A percentile compares a stretch with the other conserved stretches of the same genome.
Evolutionary conservation across 2,113 vertebrate species (phyloP).

Genomic region (Galbula dea): DNA sequence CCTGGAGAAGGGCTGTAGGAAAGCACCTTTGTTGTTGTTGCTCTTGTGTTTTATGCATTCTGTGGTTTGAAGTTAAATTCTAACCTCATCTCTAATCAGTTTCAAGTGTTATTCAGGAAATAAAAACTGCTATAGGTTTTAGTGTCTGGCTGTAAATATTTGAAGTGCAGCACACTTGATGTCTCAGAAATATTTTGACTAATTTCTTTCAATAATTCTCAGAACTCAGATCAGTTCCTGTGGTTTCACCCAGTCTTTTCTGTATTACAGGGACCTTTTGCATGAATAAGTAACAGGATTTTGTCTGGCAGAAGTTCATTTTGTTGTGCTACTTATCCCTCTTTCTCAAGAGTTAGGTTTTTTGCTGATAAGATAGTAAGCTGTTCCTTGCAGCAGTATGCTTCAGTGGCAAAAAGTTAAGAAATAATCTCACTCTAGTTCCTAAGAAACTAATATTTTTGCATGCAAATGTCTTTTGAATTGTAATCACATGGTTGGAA

Average conservation of each 20-base stretch:
- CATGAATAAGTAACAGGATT: background rate
- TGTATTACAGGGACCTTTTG: background rate
- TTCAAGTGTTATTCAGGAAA: background rate
- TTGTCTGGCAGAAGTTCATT: background rate
- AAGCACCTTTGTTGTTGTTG: background rate
- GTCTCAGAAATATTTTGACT: background rate
- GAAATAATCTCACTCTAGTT: background rate
- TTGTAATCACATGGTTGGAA: background rate
- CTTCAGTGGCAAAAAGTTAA: background rate
- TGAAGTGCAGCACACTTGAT: background rate
- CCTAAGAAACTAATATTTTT: background rate
- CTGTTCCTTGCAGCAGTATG: background rate
- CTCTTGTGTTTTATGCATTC: accelerated
- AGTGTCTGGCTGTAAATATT: background rate
- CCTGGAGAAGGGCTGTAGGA: background rate
- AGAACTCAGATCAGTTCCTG: background rate
- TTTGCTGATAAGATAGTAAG: background rate
- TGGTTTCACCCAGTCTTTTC: background rate
- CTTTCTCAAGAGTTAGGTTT: background rate
- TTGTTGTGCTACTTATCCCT: background rate
- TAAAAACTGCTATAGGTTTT: background rate
- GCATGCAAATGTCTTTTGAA: background rate
- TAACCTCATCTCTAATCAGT: background rate
- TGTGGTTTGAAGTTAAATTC: background rate
- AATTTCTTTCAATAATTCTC: background rate